Percentiles rank a stretch among this genome's conserved stretches.
Conservation (phyloP, 2,888 invertebrate genomes). For the Limnephilus auricula region DNA sequence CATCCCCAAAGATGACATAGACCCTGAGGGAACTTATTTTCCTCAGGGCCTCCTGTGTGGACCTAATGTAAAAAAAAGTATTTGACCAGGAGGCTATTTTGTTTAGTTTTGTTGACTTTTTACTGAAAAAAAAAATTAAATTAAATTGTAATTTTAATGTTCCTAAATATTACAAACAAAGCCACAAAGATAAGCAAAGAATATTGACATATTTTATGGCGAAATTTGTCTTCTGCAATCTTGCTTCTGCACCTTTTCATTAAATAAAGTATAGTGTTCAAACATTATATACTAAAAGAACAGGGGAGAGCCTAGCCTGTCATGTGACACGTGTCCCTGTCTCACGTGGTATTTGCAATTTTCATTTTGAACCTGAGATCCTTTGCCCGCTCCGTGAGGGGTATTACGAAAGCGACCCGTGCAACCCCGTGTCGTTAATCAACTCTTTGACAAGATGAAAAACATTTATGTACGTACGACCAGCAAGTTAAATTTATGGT, state of each 20-base stretch:
- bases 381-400: not conserved
- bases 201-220: no score
- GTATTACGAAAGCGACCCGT: not conserved
- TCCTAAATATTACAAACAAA: no score
- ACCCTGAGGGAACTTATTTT: no score
- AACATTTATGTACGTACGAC: not conserved
- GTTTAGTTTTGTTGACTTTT: no score
- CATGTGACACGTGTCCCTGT: not conserved
- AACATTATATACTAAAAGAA: not conserved
- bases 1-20: no score
- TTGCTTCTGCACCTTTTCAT: not conserved
- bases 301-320: not conserved
- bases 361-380: not conserved
- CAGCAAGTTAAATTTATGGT: not conserved
- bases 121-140: no score
- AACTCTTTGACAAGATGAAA: slow-evolving; percentile 42
- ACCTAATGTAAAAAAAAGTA: no score
- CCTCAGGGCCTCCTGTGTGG: no score
- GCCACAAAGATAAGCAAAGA: no score
- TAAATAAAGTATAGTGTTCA: not conserved
- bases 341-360: not conserved
- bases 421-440: slow-evolving; percentile 4
- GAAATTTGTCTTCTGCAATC: not conserved
- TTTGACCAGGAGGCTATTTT: no score
- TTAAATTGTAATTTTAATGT: no score